Percentiles rank a stretch among this genome's conserved stretches.
phyloP scores from a whole-genome alignment of 2,888 invertebrate genomes.

The Pseudanteris insignis region DNA sequence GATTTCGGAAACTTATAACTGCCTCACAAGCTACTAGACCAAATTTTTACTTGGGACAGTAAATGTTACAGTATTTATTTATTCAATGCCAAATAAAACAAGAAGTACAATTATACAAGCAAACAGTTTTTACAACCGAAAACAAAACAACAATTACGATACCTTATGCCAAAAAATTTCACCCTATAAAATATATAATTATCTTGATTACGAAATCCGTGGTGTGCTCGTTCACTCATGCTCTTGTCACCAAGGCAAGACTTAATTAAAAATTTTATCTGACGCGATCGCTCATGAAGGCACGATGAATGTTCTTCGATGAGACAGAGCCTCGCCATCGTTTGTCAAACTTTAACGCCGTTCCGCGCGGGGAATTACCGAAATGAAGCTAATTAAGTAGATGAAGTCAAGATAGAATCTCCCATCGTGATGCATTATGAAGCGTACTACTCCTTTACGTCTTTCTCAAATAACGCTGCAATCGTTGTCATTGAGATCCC shows the following conservation, averaged over 20 bases:
- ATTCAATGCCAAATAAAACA: too few species aligned
- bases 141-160: too few species aligned
- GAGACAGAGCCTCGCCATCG: slow-evolving; percentile 45
- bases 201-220: too few species aligned
- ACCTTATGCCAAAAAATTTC: too few species aligned
- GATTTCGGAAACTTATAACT: too few species aligned
- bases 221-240: slow-evolving; percentile 29
- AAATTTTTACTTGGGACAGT: too few species aligned
- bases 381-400: slow-evolving; percentile 59
- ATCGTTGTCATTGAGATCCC: slow-evolving; percentile 10
- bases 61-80: too few species aligned
- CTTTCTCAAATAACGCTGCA: slow-evolving; percentile 13
- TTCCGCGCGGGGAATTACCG: slow-evolving; percentile 47
- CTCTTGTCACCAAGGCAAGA: slow-evolving; percentile 41
- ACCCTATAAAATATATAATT: too few species aligned
- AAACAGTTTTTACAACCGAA: too few species aligned
- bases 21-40: too few species aligned
- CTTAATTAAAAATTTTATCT: slow-evolving; percentile 60
- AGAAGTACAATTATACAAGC: too few species aligned
- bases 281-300: slow-evolving; percentile 46
- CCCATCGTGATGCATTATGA: slow-evolving; percentile 42
- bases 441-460: slow-evolving; percentile 14
- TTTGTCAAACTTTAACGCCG: slow-evolving; percentile 51
- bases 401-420: slow-evolving; percentile 50
- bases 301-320: slow-evolving; percentile 45